These are phyloP conservation scores for Melanocharis versteri DNA, from an alignment of 2,113 vertebrate species.

Conservation along the genomic window DNA sequence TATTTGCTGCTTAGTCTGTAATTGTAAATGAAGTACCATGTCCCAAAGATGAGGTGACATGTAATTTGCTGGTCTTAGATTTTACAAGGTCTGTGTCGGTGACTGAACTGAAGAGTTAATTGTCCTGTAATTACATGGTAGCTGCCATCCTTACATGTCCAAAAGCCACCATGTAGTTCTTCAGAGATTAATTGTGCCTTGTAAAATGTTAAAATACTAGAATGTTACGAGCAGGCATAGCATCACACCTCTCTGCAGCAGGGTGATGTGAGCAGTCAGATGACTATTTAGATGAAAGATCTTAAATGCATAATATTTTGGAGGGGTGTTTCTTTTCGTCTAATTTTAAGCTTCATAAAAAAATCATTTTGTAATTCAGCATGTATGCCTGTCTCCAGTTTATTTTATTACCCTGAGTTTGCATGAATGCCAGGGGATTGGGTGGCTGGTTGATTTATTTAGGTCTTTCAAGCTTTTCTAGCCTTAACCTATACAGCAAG, in stretches of 20 bases:
- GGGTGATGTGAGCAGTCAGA: not conserved
- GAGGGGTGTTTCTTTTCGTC: conserved; percentile 1
- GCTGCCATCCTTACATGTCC: not conserved
- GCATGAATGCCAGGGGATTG: conserved; percentile 8
- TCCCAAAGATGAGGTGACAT: not conserved
- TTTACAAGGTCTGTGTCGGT: not conserved
- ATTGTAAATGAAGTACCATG: not conserved
- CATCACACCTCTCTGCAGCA: not conserved
- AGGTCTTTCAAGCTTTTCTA: conserved; percentile 12
- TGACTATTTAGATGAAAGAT: not conserved
- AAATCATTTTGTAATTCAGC: not conserved
- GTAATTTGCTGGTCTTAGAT: not conserved
- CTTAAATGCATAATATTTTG: not conserved
- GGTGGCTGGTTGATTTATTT: conserved; percentile 25
- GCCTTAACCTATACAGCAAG: not conserved
- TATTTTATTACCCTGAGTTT: conserved; percentile 23
- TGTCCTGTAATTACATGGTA: not conserved
- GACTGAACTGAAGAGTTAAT: not conserved
- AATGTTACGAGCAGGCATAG: not conserved
- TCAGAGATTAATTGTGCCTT: conserved; percentile 10
- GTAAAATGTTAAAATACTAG: not conserved
- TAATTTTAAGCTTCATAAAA: not conserved
- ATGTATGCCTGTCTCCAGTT: not conserved
- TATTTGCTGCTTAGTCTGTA: conserved; percentile 6
- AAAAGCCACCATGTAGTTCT: not conserved